Base-by-base conservation (phyloP, 1,140 invertebrate genomes). In the Scaptomyza hsui region DNA sequence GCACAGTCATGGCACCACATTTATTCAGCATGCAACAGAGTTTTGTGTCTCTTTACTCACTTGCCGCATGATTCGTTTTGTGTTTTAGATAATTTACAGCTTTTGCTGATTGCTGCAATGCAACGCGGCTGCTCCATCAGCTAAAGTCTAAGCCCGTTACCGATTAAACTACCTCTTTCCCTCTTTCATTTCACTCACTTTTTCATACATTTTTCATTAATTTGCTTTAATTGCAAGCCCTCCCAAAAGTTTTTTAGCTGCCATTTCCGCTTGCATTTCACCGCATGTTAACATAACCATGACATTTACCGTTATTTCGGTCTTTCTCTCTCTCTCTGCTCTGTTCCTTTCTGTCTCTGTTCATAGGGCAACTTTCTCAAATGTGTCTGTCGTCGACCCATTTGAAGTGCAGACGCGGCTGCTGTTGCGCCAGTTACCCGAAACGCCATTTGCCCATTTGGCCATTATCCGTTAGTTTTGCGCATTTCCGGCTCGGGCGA, bases 391-490 rank as follows among this genome's bases (percentile, higher is more conserved):
- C 32, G 32, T 51, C 47, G 37, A 10, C 26, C 32, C 32, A 26
- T 52, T 61, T 18, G 16, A 35, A 60, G 12, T 16, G 51, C 42
- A 29, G 37, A 9, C 42, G 32, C 19, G 26, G 55, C n/a, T 21
- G 12, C 62, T 35, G 72, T 44, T 70, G 76, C 76, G 69, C 59
- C 77, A 75, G 49, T 57, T 39, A 15, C 61, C 37, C 72, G 65
- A 68, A 29, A 61, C 61, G 76, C 77, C 77, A 52, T 52, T 52
- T 52, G 63, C 61, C 61, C 68, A 86, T 85, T 85, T 80, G 73
- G 73, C 70, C 82, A 88, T 86, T 86, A 86, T 86, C 81, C 81
- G 78, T 88, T 88, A 88, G 82, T 88, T 85, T 86, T 78, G 82
- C 78, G 82, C 82, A 86, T 88, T 78, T 86, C 82, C 82, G 82